phyloP scores from a whole-genome alignment of 2,797 vertebrate genomes.

The Novumbra hubbsi region DNA sequence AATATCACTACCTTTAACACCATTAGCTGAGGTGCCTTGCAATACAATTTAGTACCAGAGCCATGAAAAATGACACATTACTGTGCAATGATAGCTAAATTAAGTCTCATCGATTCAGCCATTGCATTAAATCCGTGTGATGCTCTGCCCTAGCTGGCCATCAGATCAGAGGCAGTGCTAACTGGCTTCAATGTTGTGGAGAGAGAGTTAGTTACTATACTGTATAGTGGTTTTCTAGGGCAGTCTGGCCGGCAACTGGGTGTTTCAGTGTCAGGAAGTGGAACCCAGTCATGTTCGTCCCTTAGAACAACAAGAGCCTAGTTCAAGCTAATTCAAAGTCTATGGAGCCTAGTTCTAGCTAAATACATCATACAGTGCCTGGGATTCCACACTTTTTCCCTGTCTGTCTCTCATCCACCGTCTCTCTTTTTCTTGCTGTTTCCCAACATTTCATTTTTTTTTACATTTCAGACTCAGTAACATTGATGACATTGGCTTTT shows the following conservation, averaged over 20 bases:
- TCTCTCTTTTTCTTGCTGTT: background rate
- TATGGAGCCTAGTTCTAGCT: slow-evolving; percentile 49
- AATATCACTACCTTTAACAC: slow-evolving; percentile 70
- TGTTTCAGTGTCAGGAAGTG: slow-evolving; percentile 71
- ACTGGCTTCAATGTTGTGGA: slow-evolving; percentile 27
- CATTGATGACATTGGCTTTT: slow-evolving; percentile 30
- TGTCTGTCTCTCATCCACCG: slow-evolving; percentile 20
- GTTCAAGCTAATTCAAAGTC: slow-evolving; percentile 59
- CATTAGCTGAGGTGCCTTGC: slow-evolving; percentile 74
- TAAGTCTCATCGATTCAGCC: slow-evolving; percentile 73
- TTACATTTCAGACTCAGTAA: slow-evolving; percentile 52
- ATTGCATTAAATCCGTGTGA: slow-evolving; percentile 66
- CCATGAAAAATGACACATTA: slow-evolving; percentile 78
- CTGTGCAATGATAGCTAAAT: slow-evolving; percentile 75
- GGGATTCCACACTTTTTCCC: slow-evolving; percentile 43
- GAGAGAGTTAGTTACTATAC: slow-evolving; percentile 1
- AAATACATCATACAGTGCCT: slow-evolving; percentile 55
- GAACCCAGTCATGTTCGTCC: slow-evolving; percentile 70
- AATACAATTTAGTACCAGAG: slow-evolving; percentile 74
- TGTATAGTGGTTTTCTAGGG: slow-evolving; percentile 53
- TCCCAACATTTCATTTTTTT: background rate
- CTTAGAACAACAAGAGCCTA: slow-evolving; percentile 64
- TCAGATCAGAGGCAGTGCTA: background rate
- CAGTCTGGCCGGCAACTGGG: slow-evolving; percentile 60
- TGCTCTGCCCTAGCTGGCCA: slow-evolving; percentile 57